Evolutionary conservation across 2,797 vertebrate species (phyloP).

Genomic region (Parauchenoglanis punctatus): DNA sequence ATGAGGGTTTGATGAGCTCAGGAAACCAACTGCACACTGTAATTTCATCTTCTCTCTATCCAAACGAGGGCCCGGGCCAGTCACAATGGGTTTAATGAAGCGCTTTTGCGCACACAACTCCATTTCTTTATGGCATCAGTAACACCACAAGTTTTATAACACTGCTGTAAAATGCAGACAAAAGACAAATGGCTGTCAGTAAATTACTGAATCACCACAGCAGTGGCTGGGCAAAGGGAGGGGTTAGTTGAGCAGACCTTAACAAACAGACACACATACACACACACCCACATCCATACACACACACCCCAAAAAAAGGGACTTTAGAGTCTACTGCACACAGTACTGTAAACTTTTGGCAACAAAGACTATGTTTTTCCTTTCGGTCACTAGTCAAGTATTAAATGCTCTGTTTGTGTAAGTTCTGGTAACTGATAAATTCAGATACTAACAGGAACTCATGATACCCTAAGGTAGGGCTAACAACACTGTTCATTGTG

Average conservation of each 20-base stretch:
- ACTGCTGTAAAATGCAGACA: slow-evolving; percentile 61
- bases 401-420: background rate
- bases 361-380: background rate
- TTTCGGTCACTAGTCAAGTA: background rate
- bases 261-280: slow-evolving; percentile 21
- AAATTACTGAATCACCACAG: slow-evolving; percentile 49
- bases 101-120: slow-evolving; percentile 56
- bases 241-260: slow-evolving; percentile 42
- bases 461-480: no score
- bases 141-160: slow-evolving; percentile 63
- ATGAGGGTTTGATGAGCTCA: slow-evolving; percentile 59
- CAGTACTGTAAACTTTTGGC: background rate
- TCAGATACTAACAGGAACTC: background rate
- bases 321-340: background rate
- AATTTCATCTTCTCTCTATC: slow-evolving; percentile 42
- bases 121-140: slow-evolving; percentile 58
- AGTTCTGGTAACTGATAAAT: background rate
- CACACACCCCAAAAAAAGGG: background rate
- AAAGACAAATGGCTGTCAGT: slow-evolving; percentile 62
- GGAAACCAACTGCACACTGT: slow-evolving; percentile 55
- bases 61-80: slow-evolving; percentile 38
- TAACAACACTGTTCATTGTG: no score
- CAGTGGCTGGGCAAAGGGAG: slow-evolving; percentile 17
- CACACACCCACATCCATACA: background rate
- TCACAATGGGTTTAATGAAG: slow-evolving; percentile 65